Evolutionary conservation across 64 coral and sea anemone genomes (phyloP), one percentile per base, ranked within the genome.

Genomic region (Catalaphyllia jardinei): DNA sequence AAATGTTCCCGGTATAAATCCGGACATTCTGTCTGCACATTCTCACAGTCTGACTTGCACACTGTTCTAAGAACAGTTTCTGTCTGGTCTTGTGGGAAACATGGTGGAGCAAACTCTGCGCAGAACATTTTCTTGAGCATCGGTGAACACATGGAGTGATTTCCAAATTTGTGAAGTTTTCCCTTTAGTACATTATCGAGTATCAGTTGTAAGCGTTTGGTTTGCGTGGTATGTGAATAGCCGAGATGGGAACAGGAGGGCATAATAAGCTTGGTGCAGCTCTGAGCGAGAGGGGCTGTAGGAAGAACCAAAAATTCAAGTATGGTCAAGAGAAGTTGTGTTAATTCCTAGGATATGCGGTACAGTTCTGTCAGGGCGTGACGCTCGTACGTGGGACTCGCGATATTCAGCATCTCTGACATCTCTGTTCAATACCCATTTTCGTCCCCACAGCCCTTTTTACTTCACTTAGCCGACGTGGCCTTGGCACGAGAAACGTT

Each of bases 1-100:
- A 91, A 76, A 20, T 91, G 79, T 60, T 91, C 61, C 22, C 39
- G 72, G 22, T 76, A 91, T 8, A 91, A 24, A 10, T 51, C 72
- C 30, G 89, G 89, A 27, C 89, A 91, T 35, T 91, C 15, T 16
- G 29, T 63, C 60, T 29, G 33, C 69, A 84, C 24, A 22, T 49
- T 72, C 39, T 73, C 67, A 19, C 89, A 91, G 19, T 65, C 72
- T 10, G 42, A 25, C 71, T 84, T 85, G 39, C 89, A 91, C 24
- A 91, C 89, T 62, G 89, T 91, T 27, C 73, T 73, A 18, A 91
- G 71, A 16, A 82, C 71, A 30, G 74, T 80, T 50, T 91, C 52
- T 69, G 79, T 57, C 71, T 76, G 38, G 31, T 91, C 73, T 13
- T 71, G 24, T 5, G 71, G 30, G 28, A 91, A 91, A 65, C 89